Conservation (phyloP, 2,113 vertebrate species). For the Malurus melanocephalus region DNA sequence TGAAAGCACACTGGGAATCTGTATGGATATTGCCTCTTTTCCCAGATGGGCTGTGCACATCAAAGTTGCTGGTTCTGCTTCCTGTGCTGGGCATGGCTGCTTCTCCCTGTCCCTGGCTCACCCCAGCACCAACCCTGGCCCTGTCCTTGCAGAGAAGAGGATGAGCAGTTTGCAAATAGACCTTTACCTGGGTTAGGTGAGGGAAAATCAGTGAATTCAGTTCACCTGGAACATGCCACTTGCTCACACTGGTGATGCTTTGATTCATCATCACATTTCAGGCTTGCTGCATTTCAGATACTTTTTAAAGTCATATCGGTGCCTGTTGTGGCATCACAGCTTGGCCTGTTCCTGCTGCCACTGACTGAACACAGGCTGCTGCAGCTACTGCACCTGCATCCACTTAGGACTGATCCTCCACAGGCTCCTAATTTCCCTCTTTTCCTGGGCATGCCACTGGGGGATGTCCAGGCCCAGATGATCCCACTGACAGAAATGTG, state of each 20-base stretch:
- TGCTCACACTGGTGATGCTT: not conserved
- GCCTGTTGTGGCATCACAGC: not conserved
- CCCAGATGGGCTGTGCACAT: not conserved
- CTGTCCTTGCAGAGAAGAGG: not conserved
- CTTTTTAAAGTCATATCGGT: not conserved
- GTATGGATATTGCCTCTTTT: not conserved
- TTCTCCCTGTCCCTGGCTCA: not conserved
- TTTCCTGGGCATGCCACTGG: not conserved
- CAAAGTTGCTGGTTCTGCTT: not conserved
- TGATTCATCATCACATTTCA: not conserved
- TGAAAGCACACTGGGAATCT: not conserved
- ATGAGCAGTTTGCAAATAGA: not conserved
- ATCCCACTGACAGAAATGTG: not conserved
- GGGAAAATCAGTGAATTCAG: not conserved
- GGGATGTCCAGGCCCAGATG: not conserved
- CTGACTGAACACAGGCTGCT: not conserved
- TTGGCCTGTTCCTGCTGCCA: not conserved
- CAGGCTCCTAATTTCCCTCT: not conserved
- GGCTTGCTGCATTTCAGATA: not conserved
- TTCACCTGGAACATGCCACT: not conserved
- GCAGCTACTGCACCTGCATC: not conserved
- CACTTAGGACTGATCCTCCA: no score
- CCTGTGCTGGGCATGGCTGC: not conserved
- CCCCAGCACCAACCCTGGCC: not conserved
- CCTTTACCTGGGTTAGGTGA: not conserved